Conservation (phyloP, 1,140 invertebrate genomes). For the Scylla paramamosain region DNA sequence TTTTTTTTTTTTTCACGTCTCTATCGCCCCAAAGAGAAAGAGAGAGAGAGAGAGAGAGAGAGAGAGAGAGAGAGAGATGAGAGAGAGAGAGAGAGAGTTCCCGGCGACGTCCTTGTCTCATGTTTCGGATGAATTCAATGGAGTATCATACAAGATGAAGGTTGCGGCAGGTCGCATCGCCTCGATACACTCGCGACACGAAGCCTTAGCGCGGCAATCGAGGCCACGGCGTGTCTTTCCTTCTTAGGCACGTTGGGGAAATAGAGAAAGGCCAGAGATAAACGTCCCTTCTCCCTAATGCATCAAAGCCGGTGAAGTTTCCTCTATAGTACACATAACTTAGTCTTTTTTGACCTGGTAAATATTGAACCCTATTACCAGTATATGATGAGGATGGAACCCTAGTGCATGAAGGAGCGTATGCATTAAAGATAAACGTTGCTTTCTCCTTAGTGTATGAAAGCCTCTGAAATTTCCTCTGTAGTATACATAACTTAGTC, state of each 20-base stretch:
- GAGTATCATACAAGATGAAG: not conserved
- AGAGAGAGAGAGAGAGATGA: conserved; percentile 11
- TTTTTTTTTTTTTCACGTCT: too few relatives aligned
- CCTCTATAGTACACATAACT: too few relatives aligned
- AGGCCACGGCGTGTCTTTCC: not conserved
- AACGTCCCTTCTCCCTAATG: not conserved
- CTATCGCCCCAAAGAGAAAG: not conserved
- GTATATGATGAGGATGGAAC: too few relatives aligned
- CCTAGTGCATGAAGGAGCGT: too few relatives aligned
- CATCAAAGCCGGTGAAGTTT: not conserved
- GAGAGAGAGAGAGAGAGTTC: conserved; percentile 15
- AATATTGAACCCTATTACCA: too few relatives aligned
- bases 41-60: conserved; percentile 20
- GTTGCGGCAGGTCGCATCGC: not conserved
- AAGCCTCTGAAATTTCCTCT: too few relatives aligned
- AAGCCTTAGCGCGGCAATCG: not conserved
- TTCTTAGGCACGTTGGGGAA: not conserved
- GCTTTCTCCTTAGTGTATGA: too few relatives aligned
- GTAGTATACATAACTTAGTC: too few relatives aligned
- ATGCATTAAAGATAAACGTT: too few relatives aligned
- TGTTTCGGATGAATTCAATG: not conserved
- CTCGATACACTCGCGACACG: not conserved
- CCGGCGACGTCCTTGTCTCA: conserved; percentile 4
- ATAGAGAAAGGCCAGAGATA: not conserved
- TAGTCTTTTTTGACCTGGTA: too few relatives aligned